Percentiles rank a stretch among this genome's conserved stretches.
Conservation (phyloP, 2,888 invertebrate genomes). For the Crioceris asparagi region DNA sequence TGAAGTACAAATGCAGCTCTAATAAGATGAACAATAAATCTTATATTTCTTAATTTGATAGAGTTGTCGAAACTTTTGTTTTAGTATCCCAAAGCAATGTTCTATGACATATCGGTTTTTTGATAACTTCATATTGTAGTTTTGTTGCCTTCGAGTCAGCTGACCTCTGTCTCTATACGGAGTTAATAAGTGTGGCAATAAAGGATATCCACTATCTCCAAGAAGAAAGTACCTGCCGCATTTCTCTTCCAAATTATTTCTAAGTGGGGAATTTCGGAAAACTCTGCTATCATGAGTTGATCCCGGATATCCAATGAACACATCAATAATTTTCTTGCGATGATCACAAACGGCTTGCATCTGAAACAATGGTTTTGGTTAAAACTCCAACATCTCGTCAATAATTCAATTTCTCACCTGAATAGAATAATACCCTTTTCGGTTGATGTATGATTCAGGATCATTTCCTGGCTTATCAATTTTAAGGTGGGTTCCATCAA, state of each 20-base stretch:
- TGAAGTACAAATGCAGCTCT: not conserved
- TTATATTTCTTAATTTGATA: constrained; percentile 2
- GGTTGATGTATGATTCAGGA: constrained; percentile 8
- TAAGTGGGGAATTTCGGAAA: constrained; percentile 8
- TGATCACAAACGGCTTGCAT: constrained; percentile 10
- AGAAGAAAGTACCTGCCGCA: constrained; percentile 10
- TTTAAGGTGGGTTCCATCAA: constrained; percentile 10
- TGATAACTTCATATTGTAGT: constrained; percentile 12
- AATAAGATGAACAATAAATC: not conserved
- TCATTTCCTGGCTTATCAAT: constrained; percentile 7
- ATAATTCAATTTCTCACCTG: constrained; percentile 9
- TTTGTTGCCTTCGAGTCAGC: constrained; percentile 10
- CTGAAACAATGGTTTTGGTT: constrained; percentile 5
- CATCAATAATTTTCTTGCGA: constrained; percentile 7
- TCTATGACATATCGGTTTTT: constrained; percentile 12
- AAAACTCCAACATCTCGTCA: too few relatives aligned
- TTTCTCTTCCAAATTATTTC: constrained; percentile 5
- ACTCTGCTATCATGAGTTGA: constrained; percentile 7
- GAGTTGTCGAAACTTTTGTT: constrained; percentile 3
- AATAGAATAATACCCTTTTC: constrained; percentile 8
- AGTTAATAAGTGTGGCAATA: constrained; percentile 8
- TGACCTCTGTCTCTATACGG: constrained; percentile 15
- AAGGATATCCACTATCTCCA: constrained; percentile 14
- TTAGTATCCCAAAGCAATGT: constrained; percentile 3
- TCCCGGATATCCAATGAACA: constrained; percentile 5